Evolutionary conservation across 37 sponge, comb jelly and placozoan species (phyloP).

Genomic region (Mnemiopsis leidyi): DNA sequence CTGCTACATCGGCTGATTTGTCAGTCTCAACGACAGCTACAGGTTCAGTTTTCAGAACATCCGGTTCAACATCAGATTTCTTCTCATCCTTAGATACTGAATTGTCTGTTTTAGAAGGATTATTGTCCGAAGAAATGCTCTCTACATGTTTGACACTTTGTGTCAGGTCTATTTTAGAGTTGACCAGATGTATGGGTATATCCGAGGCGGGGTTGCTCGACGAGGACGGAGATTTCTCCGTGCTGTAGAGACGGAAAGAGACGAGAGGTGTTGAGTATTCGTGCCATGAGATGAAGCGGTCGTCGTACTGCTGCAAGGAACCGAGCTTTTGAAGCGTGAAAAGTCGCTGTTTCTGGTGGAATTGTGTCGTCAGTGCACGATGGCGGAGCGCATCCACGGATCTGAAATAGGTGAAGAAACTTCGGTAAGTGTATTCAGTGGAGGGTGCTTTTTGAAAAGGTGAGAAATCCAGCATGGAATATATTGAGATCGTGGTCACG

Average conservation of each 20-base stretch:
- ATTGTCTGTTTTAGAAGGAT: not conserved
- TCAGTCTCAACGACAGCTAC: not conserved
- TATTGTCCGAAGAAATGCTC: not conserved
- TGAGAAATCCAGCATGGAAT: no score
- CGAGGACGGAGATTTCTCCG: not conserved
- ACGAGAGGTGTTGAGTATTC: not conserved
- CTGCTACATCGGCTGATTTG: not conserved
- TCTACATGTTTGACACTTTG: slow-evolving; percentile 39
- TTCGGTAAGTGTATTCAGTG: no score
- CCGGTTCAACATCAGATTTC: not conserved
- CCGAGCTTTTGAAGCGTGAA: not conserved
- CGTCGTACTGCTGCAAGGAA: not conserved
- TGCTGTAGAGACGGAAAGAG: not conserved
- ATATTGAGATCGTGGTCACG: no score
- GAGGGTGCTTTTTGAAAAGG: no score
- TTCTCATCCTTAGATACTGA: not conserved
- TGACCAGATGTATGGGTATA: slow-evolving; percentile 29
- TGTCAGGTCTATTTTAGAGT: slow-evolving; percentile 6
- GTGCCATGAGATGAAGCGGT: not conserved
- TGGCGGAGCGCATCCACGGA: not conserved
- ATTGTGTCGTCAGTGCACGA: not conserved
- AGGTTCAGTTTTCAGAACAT: not conserved
- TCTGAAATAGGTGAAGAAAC: no score
- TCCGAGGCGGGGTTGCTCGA: not conserved
- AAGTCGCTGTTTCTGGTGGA: not conserved